Base-by-base conservation (phyloP, 2,113 vertebrate genomes). In the Passer domesticus region DNA sequence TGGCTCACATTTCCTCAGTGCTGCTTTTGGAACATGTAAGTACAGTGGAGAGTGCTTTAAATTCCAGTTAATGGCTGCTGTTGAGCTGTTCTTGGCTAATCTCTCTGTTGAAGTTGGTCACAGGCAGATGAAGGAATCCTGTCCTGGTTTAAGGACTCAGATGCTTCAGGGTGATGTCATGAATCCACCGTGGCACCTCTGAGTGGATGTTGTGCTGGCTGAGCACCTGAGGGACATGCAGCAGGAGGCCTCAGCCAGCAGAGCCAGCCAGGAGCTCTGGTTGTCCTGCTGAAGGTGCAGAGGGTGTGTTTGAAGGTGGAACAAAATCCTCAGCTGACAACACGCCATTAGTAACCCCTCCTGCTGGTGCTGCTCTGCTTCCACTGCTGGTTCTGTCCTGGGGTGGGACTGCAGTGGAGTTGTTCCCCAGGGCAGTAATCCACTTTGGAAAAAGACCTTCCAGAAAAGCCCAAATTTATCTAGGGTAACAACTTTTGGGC, bases 51-150 rank as follows among this genome's bases (percentile, higher is more conserved):
- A 72, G 91, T 58, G n/a, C n/a, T 89, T 92, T 68, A 82, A 82
- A 85, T 84, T 88, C 64, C 72, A 73, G 25, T 49, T 94, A 68
- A 30, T 70, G 56, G 84, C 89, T 84, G 53, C 58, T 88, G 3
- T 59, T 83, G 86, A 77, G 73, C 83, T 94, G 7, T 91, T 91
- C 75, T 76, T 95, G 62, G 78, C 76, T 91, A 39, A 76, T 92
- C 23, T 87, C 63, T n/a, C 44, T 72, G 5, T 58, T 64, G 24
- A 76, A 86, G 75, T 33, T 91, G 83, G 49, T 85, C 52, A 46
- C 52, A 82, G 92, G 43, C 11, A 21, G 75, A 70, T 74, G 66
- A 69, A 20, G 30, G 35, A 75, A 90, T 89, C 75, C 13, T 7
- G 69, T 43, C 47, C 27, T 69, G 58, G 22, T 43, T 88, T 53